Conservation (phyloP, 2,797 vertebrate genomes). For the Myoxocephalus aenaeus region DNA sequence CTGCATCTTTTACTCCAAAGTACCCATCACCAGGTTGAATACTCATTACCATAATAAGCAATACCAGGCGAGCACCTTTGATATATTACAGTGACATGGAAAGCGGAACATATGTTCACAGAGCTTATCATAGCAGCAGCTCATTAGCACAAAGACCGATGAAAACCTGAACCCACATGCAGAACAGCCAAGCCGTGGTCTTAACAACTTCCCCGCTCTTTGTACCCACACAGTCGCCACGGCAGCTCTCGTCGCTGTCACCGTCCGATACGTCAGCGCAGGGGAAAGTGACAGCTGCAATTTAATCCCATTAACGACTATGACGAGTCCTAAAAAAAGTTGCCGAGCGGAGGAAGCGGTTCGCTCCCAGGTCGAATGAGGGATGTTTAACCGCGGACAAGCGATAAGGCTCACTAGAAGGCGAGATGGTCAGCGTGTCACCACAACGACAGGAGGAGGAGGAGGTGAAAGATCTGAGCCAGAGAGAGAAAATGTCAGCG, state of each 20-base stretch:
- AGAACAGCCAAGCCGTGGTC: constrained; percentile 33
- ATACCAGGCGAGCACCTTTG: constrained; percentile 53
- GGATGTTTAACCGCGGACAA: constrained; percentile 40
- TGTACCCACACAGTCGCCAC: constrained; percentile 42
- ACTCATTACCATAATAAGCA: constrained; percentile 67
- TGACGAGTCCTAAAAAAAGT: constrained; percentile 23
- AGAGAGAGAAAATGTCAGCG: background rate
- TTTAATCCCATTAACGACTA: constrained; percentile 48
- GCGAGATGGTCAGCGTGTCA: constrained; percentile 18
- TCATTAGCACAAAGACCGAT: constrained; percentile 66
- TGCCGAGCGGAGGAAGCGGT: constrained; percentile 16
- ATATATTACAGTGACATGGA: constrained; percentile 51
- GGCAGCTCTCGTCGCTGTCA: constrained; percentile 22
- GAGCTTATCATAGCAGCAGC: constrained; percentile 52
- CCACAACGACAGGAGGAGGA: constrained; percentile 7
- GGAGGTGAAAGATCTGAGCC: constrained; percentile 13
- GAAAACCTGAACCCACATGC: constrained; percentile 47
- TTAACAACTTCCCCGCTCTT: constrained; percentile 51
- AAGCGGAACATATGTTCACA: constrained; percentile 66
- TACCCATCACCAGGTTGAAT: constrained; percentile 54
- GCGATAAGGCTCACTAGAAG: constrained; percentile 6
- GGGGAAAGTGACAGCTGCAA: constrained; percentile 54
- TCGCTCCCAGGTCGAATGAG: constrained; percentile 22
- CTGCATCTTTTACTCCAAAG: constrained; percentile 51
- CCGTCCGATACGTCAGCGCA: constrained; percentile 12